Evolutionary conservation across 2,797 vertebrate species (phyloP), one percentile per base, ranked within the genome.

Genomic region (Melanotaenia parkinsoni): DNA sequence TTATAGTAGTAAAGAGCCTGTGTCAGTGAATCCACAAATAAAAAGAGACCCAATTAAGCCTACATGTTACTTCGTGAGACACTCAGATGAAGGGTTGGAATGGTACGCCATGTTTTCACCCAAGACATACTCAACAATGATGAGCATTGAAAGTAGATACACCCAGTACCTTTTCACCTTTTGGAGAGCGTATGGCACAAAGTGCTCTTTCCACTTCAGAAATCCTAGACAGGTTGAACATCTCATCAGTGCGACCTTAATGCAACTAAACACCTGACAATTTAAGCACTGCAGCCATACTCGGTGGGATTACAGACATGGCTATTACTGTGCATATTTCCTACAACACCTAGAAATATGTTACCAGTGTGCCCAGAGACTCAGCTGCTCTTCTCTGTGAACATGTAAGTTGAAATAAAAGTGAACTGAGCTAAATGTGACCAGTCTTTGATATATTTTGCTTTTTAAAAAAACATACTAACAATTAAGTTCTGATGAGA

Each of bases 291-390:
- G 58, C 61, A 54, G 70, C 71, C 51, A 16, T 67, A 68, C 74
- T 75, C 72, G 70, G 22, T 3, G 66, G 82, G 74, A 81, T 84
- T 82, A 76, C 40, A 74, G 69, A 65, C 58, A 62, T 72, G 40
- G 76, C 78, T 88, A 84, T 89, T 89, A 63, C 74, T 84, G 89
- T 87, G 58, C 77, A 32, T 65, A 33, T 83, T 74, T 76, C 75
- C 74, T 79, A 73, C 58, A 77, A 78, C 86, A 82, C 82, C 74
- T 76, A 73, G 72, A 13, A 40, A 20, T 14, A 56, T 2, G n/a
- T 10, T 5, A 26, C 24, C 24, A 30, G 3, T 5, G 53, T 24
- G 10, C 20, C 45, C 7, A 3, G 4, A n/a, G 47, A 51, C 8
- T 11, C 47, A 24, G n/a, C 20, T n/a, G 13, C 12, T 13, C 12